A percentile compares a stretch with the other conserved stretches of the same genome.
phyloP scores from a whole-genome alignment of 2,797 vertebrate genomes.

The Sardinella longiceps region DNA sequence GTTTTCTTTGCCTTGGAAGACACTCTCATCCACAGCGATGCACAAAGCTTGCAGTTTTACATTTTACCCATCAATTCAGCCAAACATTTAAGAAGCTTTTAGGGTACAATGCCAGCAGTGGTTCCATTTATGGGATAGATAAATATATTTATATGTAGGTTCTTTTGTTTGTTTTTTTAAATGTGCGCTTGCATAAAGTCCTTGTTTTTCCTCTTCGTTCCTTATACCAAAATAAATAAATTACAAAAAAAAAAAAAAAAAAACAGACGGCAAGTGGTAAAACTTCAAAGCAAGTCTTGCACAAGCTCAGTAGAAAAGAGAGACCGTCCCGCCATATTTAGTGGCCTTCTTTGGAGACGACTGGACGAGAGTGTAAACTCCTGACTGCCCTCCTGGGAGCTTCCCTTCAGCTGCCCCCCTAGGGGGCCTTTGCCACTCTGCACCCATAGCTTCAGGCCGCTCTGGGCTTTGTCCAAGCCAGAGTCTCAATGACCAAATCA shows the following conservation, averaged over 20 bases:
- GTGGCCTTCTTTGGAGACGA: constrained; percentile 43
- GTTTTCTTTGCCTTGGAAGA: constrained; percentile 58
- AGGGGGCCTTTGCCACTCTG: constrained; percentile 48
- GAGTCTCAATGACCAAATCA: constrained; percentile 70
- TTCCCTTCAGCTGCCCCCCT: constrained; percentile 37
- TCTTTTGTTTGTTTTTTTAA: constrained; percentile 37
- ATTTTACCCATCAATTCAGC: constrained; percentile 51
- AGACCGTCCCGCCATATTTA: constrained; percentile 64
- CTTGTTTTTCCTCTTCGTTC: constrained; percentile 32
- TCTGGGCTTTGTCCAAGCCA: constrained; percentile 61
- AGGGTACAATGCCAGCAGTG: constrained; percentile 45
- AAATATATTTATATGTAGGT: constrained; percentile 32
- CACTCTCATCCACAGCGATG: constrained; percentile 61
- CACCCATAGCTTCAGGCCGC: constrained; percentile 60
- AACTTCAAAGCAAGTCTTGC: constrained; percentile 20
- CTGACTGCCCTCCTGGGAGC: background rate
- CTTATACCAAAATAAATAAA: background rate
- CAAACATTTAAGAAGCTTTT: constrained; percentile 47
- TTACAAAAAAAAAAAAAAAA: too few relatives aligned
- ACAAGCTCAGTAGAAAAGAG: constrained; percentile 39
- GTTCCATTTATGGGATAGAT: constrained; percentile 42
- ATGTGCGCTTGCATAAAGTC: constrained; percentile 44
- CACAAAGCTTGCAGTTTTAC: constrained; percentile 60
- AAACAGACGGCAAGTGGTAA: background rate
- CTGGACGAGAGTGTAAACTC: constrained; percentile 48